Conservation (phyloP, 2,797 vertebrate genomes). For the Notoglanidium macrostoma region DNA sequence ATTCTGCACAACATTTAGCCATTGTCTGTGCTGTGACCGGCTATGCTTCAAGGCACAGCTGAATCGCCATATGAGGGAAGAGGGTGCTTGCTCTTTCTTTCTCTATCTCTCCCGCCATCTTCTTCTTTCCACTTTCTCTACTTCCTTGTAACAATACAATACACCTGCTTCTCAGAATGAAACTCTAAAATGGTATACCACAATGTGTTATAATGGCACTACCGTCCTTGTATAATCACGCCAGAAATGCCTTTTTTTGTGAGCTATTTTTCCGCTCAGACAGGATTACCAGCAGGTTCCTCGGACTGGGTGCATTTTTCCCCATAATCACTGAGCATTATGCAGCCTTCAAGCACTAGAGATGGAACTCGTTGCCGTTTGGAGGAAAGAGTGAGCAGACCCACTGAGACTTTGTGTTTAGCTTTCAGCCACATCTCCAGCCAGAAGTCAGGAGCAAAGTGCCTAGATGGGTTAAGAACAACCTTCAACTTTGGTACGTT, state of each 20-base stretch:
- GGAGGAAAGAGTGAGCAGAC: slow-evolving; percentile 21
- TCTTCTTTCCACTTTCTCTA: slow-evolving; percentile 10
- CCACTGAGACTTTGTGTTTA: slow-evolving; percentile 15
- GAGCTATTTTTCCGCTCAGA: slow-evolving; percentile 28
- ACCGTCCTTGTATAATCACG: slow-evolving; percentile 44
- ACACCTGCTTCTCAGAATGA: slow-evolving; percentile 36
- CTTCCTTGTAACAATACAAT: slow-evolving; percentile 14
- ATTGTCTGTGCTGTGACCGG: slow-evolving; percentile 41
- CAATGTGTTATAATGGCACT: slow-evolving; percentile 40
- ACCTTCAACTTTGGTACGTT: slow-evolving; percentile 14
- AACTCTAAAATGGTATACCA: slow-evolving; percentile 23
- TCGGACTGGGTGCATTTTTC: slow-evolving; percentile 3
- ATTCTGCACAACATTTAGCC: slow-evolving; percentile 44
- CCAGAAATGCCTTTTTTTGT: slow-evolving; percentile 41
- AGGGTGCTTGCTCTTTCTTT: slow-evolving; percentile 6
- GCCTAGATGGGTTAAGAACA: slow-evolving; percentile 1
- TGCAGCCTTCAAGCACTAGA: slow-evolving; percentile 12
- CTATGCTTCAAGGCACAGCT: slow-evolving; percentile 34
- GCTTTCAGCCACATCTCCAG: slow-evolving; percentile 9
- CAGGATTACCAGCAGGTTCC: slow-evolving; percentile 31
- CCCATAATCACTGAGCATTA: slow-evolving; percentile 28
- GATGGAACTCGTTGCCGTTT: slow-evolving; percentile 12
- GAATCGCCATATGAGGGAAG: not conserved
- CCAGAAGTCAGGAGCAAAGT: slow-evolving; percentile 9
- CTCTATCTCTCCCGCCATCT: not conserved